Evolutionary conservation across 2,888 invertebrate species (phyloP).

Genomic region (Lasioglossum calceatum): DNA sequence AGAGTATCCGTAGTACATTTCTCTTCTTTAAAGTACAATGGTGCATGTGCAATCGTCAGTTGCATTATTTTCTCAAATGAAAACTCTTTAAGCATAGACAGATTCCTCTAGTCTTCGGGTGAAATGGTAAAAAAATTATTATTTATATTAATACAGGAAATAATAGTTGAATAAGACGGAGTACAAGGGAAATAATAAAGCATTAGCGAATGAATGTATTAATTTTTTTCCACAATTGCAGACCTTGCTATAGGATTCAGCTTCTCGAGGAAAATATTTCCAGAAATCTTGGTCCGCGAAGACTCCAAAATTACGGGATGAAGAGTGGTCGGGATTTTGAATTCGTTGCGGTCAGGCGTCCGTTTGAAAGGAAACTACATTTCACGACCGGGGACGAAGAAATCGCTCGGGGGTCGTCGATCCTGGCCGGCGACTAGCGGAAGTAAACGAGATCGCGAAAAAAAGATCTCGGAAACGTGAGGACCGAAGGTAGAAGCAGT

Average conservation of each 20-base stretch:
- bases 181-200: too few species aligned
- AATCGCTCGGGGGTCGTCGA: conserved; percentile 10
- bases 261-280: neutral
- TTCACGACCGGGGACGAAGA: neutral
- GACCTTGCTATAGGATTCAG: neutral
- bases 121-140: too few species aligned
- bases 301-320: neutral
- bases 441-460: conserved; percentile 21
- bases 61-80: too few species aligned
- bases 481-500: conserved; percentile 3
- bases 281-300: too few species aligned
- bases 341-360: neutral
- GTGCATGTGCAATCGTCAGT: too few species aligned
- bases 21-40: too few species aligned
- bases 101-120: too few species aligned
- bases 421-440: neutral
- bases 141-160: too few species aligned
- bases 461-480: conserved; percentile 4
- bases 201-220: neutral
- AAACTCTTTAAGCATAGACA: too few species aligned
- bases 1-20: too few species aligned
- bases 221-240: neutral
- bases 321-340: neutral
- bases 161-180: too few species aligned
- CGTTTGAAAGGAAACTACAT: neutral